Percentiles rank a stretch among this genome's conserved stretches.
Evolutionary conservation across 2,888 invertebrate species (phyloP).

Genomic region (Cryptosula pallasiana): DNA sequence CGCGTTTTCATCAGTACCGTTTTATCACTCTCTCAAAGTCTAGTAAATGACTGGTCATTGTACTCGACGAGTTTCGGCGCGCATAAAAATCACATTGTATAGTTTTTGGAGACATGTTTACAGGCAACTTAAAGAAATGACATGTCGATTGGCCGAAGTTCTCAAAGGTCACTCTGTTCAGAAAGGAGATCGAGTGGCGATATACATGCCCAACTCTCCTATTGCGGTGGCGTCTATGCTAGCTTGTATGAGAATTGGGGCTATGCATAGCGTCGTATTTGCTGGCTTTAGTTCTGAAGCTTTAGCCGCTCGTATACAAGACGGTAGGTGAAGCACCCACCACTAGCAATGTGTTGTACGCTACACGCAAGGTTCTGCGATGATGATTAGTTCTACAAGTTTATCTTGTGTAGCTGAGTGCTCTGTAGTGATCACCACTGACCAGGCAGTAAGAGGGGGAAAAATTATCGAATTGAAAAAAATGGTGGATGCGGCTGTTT

Average conservation of each 20-base stretch:
- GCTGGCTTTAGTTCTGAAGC: conserved; percentile 58
- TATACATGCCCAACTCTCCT: conserved; percentile 56
- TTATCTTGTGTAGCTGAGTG: conserved; percentile 31
- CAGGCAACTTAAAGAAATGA: conserved; percentile 51
- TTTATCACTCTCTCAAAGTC: too few relatives aligned
- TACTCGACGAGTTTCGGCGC: too few relatives aligned
- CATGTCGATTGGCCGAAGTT: conserved; percentile 51
- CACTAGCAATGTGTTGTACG: too few relatives aligned
- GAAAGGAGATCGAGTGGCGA: conserved; percentile 55
- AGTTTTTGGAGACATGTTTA: too few relatives aligned
- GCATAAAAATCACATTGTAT: too few relatives aligned
- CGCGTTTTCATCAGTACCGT: too few relatives aligned
- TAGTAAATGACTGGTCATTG: too few relatives aligned
- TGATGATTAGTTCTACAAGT: too few relatives aligned
- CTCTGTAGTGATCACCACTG: conserved; percentile 54
- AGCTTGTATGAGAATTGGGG: conserved; percentile 57
- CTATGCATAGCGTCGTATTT: conserved; percentile 57
- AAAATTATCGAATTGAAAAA: conserved; percentile 53
- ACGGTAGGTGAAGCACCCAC: conserved; percentile 47
- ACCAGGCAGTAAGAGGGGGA: conserved; percentile 55
- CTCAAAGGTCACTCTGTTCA: conserved; percentile 49
- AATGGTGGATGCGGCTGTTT: conserved; percentile 54
- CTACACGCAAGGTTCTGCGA: too few relatives aligned
- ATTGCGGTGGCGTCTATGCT: conserved; percentile 55
- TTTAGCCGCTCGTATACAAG: conserved; percentile 54